Conservation (phyloP, 2,797 vertebrate genomes). For the Adrianichthys oophorus region DNA sequence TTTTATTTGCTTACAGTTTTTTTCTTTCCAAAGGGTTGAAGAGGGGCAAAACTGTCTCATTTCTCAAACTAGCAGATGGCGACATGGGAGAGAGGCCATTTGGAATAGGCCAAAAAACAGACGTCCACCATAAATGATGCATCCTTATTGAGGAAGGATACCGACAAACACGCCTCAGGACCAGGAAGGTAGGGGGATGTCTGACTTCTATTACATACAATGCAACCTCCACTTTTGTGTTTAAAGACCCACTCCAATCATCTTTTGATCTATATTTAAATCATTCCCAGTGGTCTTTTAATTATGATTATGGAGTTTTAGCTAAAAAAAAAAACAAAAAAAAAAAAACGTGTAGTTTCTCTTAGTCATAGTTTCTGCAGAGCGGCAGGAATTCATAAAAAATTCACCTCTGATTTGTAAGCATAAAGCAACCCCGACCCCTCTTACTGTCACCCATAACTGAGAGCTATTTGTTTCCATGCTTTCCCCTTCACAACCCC, state of each 20-base stretch:
- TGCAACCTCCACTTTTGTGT: neutral
- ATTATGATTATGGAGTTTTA: too few relatives aligned
- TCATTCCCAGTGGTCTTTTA: too few relatives aligned
- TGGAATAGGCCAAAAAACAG: constrained; percentile 3
- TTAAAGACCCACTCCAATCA: constrained; percentile 4
- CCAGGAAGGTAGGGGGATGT: neutral
- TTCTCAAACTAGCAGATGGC: constrained; percentile 14
- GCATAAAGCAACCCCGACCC: too few relatives aligned
- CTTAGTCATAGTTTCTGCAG: too few relatives aligned
- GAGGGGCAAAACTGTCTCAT: neutral
- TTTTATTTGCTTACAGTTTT: neutral
- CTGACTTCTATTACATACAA: neutral
- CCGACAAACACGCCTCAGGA: constrained; percentile 4
- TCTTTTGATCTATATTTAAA: too few relatives aligned
- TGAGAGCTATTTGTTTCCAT: too few relatives aligned
- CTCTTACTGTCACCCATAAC: too few relatives aligned
- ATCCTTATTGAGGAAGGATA: constrained; percentile 11
- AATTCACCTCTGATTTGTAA: too few relatives aligned
- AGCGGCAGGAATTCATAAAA: too few relatives aligned
- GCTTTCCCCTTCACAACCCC: too few relatives aligned
- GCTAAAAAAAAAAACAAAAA: too few relatives aligned
- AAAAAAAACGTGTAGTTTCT: too few relatives aligned
- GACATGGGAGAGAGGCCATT: constrained; percentile 9
- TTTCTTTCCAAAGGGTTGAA: neutral
- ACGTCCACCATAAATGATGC: constrained; percentile 3